A percentile compares a stretch with the other conserved stretches of the same genome.
phyloP scores from a whole-genome alignment of 2,113 vertebrate genomes.

The Oryzias curvinotus region DNA sequence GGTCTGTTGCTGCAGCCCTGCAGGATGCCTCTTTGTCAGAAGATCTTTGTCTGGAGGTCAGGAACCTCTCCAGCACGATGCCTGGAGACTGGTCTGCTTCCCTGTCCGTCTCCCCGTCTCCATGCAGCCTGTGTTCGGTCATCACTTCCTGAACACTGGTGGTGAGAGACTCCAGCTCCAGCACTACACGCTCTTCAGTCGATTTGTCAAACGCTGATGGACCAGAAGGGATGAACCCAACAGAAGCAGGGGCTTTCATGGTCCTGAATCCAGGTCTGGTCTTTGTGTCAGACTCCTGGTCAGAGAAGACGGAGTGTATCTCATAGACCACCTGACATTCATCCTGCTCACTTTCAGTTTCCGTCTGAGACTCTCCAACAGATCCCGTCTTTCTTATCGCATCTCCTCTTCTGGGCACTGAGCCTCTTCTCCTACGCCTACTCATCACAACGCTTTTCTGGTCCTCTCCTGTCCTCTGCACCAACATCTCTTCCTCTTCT shows the following conservation, averaged over 20 bases:
- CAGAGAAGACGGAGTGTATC: slow-evolving; percentile 30
- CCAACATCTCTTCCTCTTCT: slow-evolving; percentile 69
- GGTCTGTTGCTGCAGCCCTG: not conserved
- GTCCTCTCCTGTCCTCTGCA: slow-evolving; percentile 55
- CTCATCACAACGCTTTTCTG: slow-evolving; percentile 15
- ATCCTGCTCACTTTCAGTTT: slow-evolving; percentile 47
- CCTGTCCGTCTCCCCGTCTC: slow-evolving; percentile 28
- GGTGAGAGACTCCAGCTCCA: slow-evolving; percentile 57
- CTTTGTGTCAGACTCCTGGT: slow-evolving; percentile 4
- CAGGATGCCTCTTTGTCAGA: slow-evolving; percentile 10
- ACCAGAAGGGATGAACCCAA: slow-evolving; percentile 10
- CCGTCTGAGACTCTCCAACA: slow-evolving; percentile 8
- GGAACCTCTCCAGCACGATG: slow-evolving; percentile 69
- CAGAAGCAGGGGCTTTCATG: slow-evolving; percentile 2
- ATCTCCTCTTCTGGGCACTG: slow-evolving; percentile 24
- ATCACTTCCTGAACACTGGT: slow-evolving; percentile 48
- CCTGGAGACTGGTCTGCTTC: slow-evolving; percentile 56
- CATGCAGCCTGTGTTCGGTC: slow-evolving; percentile 30
- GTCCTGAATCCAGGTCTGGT: not conserved
- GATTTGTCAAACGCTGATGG: slow-evolving; percentile 38
- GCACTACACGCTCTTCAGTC: slow-evolving; percentile 50
- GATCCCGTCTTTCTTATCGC: slow-evolving; percentile 17
- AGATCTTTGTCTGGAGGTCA: slow-evolving; percentile 43
- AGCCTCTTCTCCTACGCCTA: slow-evolving; percentile 36
- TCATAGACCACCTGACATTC: slow-evolving; percentile 72